Base-by-base conservation (phyloP, 2,888 invertebrate genomes). In the Machimus rusticus region DNA sequence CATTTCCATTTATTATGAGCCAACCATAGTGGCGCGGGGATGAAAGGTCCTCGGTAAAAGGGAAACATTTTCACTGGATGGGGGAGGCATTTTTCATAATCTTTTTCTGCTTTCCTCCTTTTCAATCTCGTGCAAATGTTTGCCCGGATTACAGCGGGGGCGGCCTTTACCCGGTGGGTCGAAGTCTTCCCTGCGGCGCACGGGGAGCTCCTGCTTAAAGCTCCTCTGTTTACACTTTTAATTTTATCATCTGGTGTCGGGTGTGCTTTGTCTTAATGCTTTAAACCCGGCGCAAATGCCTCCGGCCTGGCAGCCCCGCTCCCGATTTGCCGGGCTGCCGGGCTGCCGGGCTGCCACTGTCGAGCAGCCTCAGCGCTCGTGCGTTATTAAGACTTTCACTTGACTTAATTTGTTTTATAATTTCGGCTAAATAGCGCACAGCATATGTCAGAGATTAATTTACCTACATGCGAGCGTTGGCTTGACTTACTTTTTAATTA, bases 1-100 rank as follows among this genome's bases (percentile, higher is more conserved):
- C 74, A 74, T 85, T 74, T 85, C 74, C 85, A 74, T 85, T 85
- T 85, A 85, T 85, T 85, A 74, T 85, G 85, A 85, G 85, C 39
- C 19, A 51, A n/a, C 51, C 51, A 51, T n/a, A n/a, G n/a, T n/a
- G n/a, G 51, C n/a, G 23, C n/a, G 23, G 8, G 39, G 43, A 74
- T 6, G 85, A 9, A 37, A 16, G 74, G 39, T 74, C 28, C 46
- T 6, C n/a, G 28, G 85, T 43, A 74, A 74, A 85, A 43, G 51
- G 74, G 74, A 85, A 85, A 46, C 43, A 74, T 74, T 85, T 85
- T 74, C 31, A 84, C 74, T 74, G 74, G 74, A 85, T 66, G 85
- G 74, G 51, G 74, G 51, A 85, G 74, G 57, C 74, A 85, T 85
- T 85, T 85, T 85, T 85, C 85, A 85, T 74, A 74, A 74, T 74